Evolutionary conservation across 2,113 vertebrate species (phyloP).

Genomic region (Lepidothrix coronata): DNA sequence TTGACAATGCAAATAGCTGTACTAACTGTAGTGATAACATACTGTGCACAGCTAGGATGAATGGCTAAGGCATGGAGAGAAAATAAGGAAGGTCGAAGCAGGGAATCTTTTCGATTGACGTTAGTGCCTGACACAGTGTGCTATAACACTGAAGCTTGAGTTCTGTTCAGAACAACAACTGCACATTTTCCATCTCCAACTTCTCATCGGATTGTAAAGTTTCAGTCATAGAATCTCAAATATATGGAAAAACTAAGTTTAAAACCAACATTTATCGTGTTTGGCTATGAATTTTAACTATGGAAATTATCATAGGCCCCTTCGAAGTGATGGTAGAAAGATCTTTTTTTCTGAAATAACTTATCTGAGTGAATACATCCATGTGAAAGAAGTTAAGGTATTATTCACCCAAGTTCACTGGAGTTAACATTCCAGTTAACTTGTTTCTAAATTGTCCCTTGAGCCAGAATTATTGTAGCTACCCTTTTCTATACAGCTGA

Average conservation of each 20-base stretch:
- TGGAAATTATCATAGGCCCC: neutral
- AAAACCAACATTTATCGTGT: neutral
- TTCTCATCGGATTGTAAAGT: neutral
- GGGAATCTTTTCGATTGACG: neutral
- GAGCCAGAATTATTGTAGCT: neutral
- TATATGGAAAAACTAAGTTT: neutral
- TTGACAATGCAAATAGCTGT: neutral
- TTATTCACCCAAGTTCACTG: neutral
- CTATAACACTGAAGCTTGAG: neutral
- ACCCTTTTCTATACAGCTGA: neutral
- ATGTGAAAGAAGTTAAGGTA: rapidly evolving
- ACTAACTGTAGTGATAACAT: neutral
- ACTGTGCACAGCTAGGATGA: neutral
- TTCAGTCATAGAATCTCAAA: neutral
- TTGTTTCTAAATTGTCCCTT: neutral
- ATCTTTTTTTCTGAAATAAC: neutral
- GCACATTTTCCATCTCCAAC: neutral
- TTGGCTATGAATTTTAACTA: neutral
- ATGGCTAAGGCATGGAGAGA: neutral
- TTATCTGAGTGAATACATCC: neutral
- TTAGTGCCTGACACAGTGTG: neutral
- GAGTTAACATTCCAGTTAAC: neutral
- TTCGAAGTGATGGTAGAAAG: neutral
- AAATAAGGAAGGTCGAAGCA: neutral
- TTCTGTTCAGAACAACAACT: neutral